Base-by-base conservation (phyloP, 2,888 invertebrate genomes). In the Ophioninae sp. region DNA sequence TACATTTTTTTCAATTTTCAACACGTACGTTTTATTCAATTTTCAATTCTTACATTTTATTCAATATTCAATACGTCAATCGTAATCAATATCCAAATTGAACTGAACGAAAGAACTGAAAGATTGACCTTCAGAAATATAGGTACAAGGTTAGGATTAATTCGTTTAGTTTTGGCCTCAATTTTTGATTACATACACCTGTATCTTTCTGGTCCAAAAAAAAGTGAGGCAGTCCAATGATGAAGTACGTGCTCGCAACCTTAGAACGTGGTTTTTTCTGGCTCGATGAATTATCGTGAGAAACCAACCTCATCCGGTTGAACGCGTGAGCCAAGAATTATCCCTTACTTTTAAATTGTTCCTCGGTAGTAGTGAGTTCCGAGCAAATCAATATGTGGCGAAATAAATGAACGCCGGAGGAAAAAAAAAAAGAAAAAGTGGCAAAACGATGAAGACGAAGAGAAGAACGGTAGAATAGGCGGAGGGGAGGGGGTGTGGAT, bases 331-430 rank as follows among this genome's bases (percentile, higher is more conserved):
- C 30, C 21, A 30, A 74, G 30, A 30, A n/a, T 30, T 21, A 56
- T 57, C 39, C 50, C 7, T 65, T 20, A 30, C 69, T 23, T 80
- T 37, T 44, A 44, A 23, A 56, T 56, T 50, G 57, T 64, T 21
- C 17, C 69, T 62, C 20, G 7, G 41, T 69, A 50, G 50, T 6
- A 61, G 23, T 57, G 41, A 73, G 50, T 50, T 61, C 21, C 8
- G 13, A 23, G 72, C 59, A 30, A 81, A 76, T 81, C 76, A 50
- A 77, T 81, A 73, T 68, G 56, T 61, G 77, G 68, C 59, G 56
- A 59, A 76, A 81, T 77, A 76, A 81, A 81, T 67, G 72, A 72
- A 50, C 39, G 65, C 13, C 50, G 44, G 39, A 65, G 76, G 68
- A 64, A 65, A 74, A 20, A 39, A 56, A 23, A 44, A 56, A 30